Evolutionary conservation across 2,888 invertebrate genomes (phyloP), one percentile per base, ranked within the genome.

Genomic region (Mythimna ferrago): DNA sequence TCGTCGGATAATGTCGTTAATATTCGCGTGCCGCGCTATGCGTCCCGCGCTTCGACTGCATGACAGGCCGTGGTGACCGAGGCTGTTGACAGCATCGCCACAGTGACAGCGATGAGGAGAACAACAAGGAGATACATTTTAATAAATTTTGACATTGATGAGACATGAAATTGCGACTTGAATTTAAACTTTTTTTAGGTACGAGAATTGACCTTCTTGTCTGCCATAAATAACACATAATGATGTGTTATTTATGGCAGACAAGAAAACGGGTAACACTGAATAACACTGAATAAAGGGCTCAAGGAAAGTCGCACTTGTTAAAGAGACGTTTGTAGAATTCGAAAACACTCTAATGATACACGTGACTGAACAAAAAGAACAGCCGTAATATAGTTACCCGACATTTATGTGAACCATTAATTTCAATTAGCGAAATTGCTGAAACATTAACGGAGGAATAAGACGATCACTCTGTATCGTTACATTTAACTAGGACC

Each of bases 351-450:
- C 32, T 21, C 4, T 54, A 81, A 67, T 72, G 16, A 44, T 54
- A 78, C 57, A 63, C 73, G 57, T 19, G 38, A 56, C 56, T 74
- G 41, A 64, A 26, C n/a, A 66, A 61, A 68, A 71, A 66, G 53
- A 57, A 60, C 41, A 61, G 10, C 11, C 32, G 19, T 51, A 61
- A 76, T 69, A 60, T 19, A 68, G 58, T 65, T 61, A 56, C 51
- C 26, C 48, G 54, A 61, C 54, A 44, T 70, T 71, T 54, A 11
- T n/a, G 60, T 64, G 56, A 65, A 54, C 56, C 44, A 81, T 83
- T 57, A 54, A 77, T 64, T 80, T 56, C 66, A 83, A 83, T 82
- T 77, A 77, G 66, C 54, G 63, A 69, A 83, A 80, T 80, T 66
- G 51, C 19, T 38, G 35, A 10, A 58, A 66, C 56, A 66, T 75